Evolutionary conservation across 2,797 vertebrate species (phyloP).

Genomic region (Pachyuromys duprasi): DNA sequence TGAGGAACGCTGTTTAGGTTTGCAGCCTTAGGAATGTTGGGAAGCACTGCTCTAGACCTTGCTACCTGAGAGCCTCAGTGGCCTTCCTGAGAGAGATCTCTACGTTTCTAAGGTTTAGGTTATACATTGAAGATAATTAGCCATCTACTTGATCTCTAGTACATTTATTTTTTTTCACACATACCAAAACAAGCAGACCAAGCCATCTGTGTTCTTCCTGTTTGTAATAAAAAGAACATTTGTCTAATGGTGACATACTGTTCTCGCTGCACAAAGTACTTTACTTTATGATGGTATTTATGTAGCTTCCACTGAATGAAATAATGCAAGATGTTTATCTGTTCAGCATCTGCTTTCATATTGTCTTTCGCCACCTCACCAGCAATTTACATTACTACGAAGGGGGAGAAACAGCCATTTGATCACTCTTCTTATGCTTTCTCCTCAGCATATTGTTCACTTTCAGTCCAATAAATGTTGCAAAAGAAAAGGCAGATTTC

Average conservation of each 20-base stretch:
- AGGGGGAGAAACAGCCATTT: constrained; percentile 4
- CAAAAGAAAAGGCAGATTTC: constrained; percentile 30
- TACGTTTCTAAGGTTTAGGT: constrained; percentile 39
- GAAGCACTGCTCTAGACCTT: background rate
- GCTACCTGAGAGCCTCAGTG: background rate
- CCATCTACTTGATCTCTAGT: constrained; percentile 63
- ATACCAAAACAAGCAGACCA: constrained; percentile 69
- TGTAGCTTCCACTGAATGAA: constrained; percentile 69
- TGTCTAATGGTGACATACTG: constrained; percentile 68
- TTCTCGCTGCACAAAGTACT: constrained; percentile 69
- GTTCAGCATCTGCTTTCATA: constrained; percentile 74
- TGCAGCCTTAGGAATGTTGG: background rate
- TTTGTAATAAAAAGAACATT: constrained; percentile 71
- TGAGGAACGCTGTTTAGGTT: background rate
- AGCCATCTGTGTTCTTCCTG: constrained; percentile 76
- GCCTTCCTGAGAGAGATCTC: constrained; percentile 60
- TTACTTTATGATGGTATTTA: constrained; percentile 77
- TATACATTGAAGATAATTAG: constrained; percentile 67
- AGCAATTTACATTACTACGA: constrained; percentile 60
- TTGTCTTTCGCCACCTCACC: constrained; percentile 53
- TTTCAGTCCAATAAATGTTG: constrained; percentile 42
- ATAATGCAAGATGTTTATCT: constrained; percentile 70
- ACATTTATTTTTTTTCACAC: constrained; percentile 78
- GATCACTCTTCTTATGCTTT: constrained; percentile 29
- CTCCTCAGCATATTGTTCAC: constrained; percentile 34